Evolutionary conservation across 2,113 vertebrate genomes (phyloP).

Genomic region (Ia io): DNA sequence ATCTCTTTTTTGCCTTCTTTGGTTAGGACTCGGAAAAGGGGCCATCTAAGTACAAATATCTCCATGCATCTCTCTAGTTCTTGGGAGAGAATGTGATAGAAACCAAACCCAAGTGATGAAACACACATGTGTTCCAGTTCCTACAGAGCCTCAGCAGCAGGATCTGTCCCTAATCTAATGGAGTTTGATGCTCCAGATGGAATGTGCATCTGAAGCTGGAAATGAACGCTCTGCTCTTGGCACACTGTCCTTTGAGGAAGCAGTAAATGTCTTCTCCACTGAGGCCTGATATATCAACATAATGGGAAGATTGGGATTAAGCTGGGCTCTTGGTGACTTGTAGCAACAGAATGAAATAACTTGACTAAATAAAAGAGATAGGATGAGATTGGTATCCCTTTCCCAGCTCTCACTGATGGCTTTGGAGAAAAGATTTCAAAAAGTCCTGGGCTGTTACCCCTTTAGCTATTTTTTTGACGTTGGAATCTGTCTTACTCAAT

Average conservation of each 20-base stretch:
- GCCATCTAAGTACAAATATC: not conserved
- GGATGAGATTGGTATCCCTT: not conserved
- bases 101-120: not conserved
- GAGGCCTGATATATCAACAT: constrained; percentile 4
- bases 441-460: not conserved
- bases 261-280: not conserved
- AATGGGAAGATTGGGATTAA: not conserved
- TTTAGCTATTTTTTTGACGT: not conserved
- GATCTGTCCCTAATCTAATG: not conserved
- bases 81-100: not conserved
- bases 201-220: not conserved
- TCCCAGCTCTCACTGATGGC: not conserved
- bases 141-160: not conserved
- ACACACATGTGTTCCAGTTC: not conserved
- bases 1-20: not conserved
- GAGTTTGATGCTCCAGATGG: not conserved
- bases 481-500: not conserved
- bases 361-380: constrained; percentile 10
- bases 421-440: not conserved
- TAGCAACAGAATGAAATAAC: constrained; percentile 38
- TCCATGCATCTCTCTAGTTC: not conserved
- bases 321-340: not conserved
- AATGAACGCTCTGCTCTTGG: not conserved
- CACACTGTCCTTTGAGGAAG: not conserved
- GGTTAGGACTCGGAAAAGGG: not conserved